Evolutionary conservation across 2,113 vertebrate genomes (phyloP), one percentile per base, ranked within the genome.

Genomic region (Ciconia stormi): DNA sequence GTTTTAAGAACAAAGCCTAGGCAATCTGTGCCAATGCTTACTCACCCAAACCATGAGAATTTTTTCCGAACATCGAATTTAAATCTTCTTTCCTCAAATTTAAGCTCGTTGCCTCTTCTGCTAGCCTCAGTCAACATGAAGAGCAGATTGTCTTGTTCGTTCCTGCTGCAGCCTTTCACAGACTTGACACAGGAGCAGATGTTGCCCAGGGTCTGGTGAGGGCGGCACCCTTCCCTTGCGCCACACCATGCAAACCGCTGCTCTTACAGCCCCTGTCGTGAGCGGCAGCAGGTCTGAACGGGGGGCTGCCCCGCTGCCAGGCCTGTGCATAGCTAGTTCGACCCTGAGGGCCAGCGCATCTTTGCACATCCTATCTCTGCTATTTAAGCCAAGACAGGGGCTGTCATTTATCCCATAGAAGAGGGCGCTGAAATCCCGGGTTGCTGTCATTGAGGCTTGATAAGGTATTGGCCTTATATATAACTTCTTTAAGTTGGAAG

Each of bases 1-100:
- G n/a, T 84, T 93, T 92, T 88, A 62, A 93, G 87, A 96, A 82
- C 78, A 93, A 94, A 95, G 71, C 58, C 40, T 72, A 47, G 25
- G 32, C 40, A 58, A 32, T 61, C 62, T 49, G 5, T 65, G 81
- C 95, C 92, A 95, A 62, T 80, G 78, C 90, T 95, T 91, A 93
- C 78, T 96, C 93, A 93, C 32, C 29, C 6, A 3, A 85, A 77
- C 17, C 36, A 59, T 69, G 53, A 90, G 84, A 91, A 7, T 34
- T 85, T 95, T 80, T 82, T 55, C 46, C 44, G 44, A 62, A 87
- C 32, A 44, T 77, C 53, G 88, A 49, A 90, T 87, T 94, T 91
- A 85, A 87, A 53, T 91, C 49, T 88, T 65, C 59, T 22, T 82
- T 92, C 66, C 93, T 94, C 30, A 46, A 77, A 72, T 77, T 63